Conservation (phyloP, 2,797 vertebrate species). For the Agapornis canus region DNA sequence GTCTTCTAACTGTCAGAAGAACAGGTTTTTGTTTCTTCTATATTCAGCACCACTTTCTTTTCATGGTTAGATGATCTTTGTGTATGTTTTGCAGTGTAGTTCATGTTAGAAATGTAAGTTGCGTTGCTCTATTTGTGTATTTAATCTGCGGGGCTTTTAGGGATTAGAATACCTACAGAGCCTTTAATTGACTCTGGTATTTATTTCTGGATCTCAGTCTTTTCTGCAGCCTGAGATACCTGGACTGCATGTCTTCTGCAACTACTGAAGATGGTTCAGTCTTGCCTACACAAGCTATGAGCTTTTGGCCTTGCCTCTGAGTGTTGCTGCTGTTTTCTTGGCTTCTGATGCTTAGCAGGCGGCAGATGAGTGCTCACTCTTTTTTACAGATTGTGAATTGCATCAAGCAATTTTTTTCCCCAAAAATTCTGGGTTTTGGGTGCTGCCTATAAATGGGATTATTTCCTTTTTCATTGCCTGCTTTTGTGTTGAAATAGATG, state of each 20-base stretch:
- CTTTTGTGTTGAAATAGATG: not conserved
- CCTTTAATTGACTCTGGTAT: conserved; percentile 10
- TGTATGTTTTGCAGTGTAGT: not conserved
- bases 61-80: not conserved
- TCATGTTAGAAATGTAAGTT: not conserved
- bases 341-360: conserved; percentile 25
- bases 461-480: not conserved
- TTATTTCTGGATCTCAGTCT: conserved; percentile 3
- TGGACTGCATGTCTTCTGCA: conserved; percentile 40
- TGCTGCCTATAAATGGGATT: conserved; percentile 19
- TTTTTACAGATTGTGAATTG: not conserved
- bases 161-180: conserved; percentile 1
- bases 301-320: conserved; percentile 37
- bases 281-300: conserved; percentile 2
- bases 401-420: not conserved
- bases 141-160: conserved; percentile 37
- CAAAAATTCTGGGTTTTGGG: not conserved
- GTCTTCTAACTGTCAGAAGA: not conserved
- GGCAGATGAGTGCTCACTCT: not conserved
- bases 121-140: conserved; percentile 16
- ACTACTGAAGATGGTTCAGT: conserved; percentile 13
- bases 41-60: conserved; percentile 5
- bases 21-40: not conserved
- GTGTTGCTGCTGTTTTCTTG: conserved; percentile 1
- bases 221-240: conserved; percentile 17